Conservation (phyloP, 37 sponge, comb jelly and placozoan species). For the Beroe ovata region DNA sequence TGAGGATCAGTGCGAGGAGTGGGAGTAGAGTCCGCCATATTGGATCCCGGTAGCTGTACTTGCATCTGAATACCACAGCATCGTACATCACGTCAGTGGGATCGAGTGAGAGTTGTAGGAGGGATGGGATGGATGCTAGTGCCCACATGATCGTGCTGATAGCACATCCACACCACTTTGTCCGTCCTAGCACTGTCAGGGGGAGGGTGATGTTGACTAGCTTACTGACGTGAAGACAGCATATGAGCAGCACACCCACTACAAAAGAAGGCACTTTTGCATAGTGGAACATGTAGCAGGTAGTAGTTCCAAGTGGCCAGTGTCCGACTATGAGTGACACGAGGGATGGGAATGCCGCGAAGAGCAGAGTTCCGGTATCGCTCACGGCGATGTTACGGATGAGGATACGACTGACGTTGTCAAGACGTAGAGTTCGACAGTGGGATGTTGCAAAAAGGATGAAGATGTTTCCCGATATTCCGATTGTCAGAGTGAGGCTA, state of each 20-base stretch:
- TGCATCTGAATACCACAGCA: background rate
- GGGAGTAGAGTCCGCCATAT: background rate
- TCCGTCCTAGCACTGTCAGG: background rate
- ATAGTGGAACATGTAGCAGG: background rate
- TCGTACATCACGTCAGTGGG: background rate
- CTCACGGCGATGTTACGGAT: background rate
- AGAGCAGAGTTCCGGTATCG: background rate
- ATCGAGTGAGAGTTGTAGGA: background rate
- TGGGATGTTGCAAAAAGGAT: background rate
- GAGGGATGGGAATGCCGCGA: background rate
- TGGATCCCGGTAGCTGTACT: background rate
- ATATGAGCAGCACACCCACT: background rate
- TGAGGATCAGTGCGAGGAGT: background rate
- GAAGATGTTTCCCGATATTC: background rate
- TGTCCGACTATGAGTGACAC: background rate
- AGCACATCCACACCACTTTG: background rate
- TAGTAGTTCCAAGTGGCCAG: background rate
- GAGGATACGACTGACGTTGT: background rate
- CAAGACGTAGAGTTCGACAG: background rate
- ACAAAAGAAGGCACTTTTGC: background rate
- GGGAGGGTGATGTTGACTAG: background rate
- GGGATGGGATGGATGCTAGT: background rate
- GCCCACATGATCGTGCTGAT: background rate
- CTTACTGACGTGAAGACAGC: background rate
- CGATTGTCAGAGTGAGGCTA: background rate